Conservation (phyloP, 2,888 invertebrate species). For the Merodon equestris region DNA sequence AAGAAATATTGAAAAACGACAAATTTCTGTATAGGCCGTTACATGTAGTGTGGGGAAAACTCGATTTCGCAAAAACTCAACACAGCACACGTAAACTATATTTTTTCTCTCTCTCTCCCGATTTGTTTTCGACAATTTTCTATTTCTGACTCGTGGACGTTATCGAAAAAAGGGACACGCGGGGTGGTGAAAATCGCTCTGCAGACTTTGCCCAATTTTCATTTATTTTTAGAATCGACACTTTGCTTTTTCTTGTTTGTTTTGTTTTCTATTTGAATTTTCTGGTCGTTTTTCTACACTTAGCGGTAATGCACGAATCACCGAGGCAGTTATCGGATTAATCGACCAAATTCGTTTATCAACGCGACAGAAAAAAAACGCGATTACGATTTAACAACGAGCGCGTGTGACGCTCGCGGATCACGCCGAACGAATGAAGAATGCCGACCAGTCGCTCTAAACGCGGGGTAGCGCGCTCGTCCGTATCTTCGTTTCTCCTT, state of each 20-base stretch:
- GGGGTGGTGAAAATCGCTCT: constrained; percentile 18
- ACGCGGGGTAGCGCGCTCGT: constrained; percentile 7
- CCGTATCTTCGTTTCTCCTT: constrained; percentile 28
- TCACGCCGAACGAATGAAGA: constrained; percentile 57
- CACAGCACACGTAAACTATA: constrained; percentile 37
- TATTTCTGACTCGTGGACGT: constrained; percentile 37
- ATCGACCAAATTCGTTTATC: constrained; percentile 16
- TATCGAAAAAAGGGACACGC: constrained; percentile 2
- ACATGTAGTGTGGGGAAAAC: constrained; percentile 51
- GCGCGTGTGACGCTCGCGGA: constrained; percentile 52
- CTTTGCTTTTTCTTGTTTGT: background rate
- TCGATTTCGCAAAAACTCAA: too few species aligned
- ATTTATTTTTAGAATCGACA: constrained; percentile 49
- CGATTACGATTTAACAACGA: constrained; percentile 1
- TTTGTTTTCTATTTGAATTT: too few species aligned
- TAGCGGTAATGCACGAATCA: constrained; percentile 47
- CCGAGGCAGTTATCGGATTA: constrained; percentile 11
- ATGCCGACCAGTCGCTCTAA: constrained; percentile 24
- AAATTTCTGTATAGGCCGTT: constrained; percentile 31
- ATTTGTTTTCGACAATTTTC: constrained; percentile 24
- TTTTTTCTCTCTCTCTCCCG: constrained; percentile 1
- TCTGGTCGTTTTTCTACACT: constrained; percentile 3
- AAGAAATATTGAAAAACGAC: background rate
- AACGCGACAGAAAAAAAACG: background rate
- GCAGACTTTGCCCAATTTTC: constrained; percentile 53